These are phyloP conservation scores for Mallotus villosus DNA, from an alignment of 2,797 vertebrate species.

Conservation along the genomic window DNA sequence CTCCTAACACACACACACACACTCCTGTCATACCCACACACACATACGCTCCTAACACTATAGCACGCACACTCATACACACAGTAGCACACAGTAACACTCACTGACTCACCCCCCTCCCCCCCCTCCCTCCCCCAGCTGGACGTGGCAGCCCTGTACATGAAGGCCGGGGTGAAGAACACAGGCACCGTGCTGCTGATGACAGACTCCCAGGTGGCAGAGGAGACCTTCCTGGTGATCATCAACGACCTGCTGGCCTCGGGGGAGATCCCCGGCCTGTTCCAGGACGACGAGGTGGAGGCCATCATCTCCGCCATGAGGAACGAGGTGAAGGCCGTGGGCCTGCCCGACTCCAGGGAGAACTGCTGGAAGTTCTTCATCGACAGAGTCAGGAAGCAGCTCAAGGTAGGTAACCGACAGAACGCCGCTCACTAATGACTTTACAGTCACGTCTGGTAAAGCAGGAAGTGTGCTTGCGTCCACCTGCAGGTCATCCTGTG, in stretches of 20 bases:
- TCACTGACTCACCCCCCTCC: not conserved
- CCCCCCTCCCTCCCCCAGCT: slow-evolving; percentile 44
- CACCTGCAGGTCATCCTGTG: slow-evolving; percentile 74
- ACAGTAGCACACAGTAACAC: too few relatives aligned
- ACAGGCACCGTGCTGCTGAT: slow-evolving; percentile 73
- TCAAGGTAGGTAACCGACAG: slow-evolving; percentile 63
- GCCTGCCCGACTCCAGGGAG: slow-evolving; percentile 67
- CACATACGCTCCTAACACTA: too few relatives aligned
- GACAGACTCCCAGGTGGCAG: slow-evolving; percentile 79
- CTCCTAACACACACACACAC: too few relatives aligned
- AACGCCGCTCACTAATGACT: too few relatives aligned
- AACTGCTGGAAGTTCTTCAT: slow-evolving; percentile 78
- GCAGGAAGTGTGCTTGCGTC: not conserved
- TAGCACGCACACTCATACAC: not conserved
- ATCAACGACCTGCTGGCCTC: slow-evolving; percentile 78
- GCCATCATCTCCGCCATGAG: slow-evolving; percentile 70
- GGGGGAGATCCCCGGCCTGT: slow-evolving; percentile 76
- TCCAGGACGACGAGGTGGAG: slow-evolving; percentile 71
- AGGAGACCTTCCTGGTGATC: slow-evolving; percentile 77
- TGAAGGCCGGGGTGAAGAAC: slow-evolving; percentile 75
- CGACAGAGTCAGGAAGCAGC: slow-evolving; percentile 71
- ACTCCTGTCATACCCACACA: too few relatives aligned
- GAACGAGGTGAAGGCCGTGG: slow-evolving; percentile 69
- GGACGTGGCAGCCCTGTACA: slow-evolving; percentile 71
- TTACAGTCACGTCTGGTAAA: too few relatives aligned